Evolutionary conservation across 2,113 vertebrate genomes (phyloP).

Genomic region (Pachyramphus minor): DNA sequence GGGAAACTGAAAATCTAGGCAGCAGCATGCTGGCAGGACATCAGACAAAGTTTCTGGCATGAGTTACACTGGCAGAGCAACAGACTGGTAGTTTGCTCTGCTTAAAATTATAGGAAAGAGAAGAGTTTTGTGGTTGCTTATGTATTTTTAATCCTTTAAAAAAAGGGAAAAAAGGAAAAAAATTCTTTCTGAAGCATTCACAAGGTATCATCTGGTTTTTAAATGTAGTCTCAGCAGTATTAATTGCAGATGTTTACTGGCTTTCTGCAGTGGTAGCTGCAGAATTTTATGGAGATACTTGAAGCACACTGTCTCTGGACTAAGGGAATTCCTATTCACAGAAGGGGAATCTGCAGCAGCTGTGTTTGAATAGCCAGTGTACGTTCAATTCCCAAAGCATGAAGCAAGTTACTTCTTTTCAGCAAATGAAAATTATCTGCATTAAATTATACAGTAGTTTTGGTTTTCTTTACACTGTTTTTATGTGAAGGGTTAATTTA

Average conservation of each 20-base stretch:
- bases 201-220: not conserved
- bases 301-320: not conserved
- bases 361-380: not conserved
- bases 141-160: not conserved
- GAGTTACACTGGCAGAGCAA: not conserved
- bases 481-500: not conserved
- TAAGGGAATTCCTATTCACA: not conserved
- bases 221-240: not conserved
- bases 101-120: constrained; percentile 33
- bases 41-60: constrained; percentile 14
- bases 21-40: constrained; percentile 37
- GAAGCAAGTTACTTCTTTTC: not conserved
- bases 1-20: constrained; percentile 2
- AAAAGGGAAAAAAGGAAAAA: not conserved
- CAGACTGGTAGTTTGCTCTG: not conserved
- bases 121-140: constrained; percentile 1
- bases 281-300: not conserved
- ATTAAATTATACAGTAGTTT: not conserved
- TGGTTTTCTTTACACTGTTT: not conserved
- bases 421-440: not conserved
- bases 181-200: not conserved
- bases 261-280: not conserved
- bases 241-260: not conserved
- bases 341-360: not conserved
- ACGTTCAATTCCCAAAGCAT: not conserved